Base-by-base conservation (phyloP, 2,797 vertebrate species). In the Danio tinwini region DNA sequence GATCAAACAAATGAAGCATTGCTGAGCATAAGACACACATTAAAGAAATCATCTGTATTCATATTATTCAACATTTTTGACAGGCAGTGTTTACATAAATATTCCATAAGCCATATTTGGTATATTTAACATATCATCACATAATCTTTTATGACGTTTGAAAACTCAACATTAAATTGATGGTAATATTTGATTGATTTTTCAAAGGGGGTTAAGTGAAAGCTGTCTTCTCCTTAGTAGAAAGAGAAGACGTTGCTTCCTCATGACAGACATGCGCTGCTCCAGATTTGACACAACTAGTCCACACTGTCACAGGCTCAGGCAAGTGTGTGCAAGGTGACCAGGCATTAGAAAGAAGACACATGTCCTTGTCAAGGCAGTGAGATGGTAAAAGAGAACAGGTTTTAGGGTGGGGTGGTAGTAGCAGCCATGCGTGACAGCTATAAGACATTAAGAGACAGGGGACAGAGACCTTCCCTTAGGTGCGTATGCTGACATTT, bases 331-430 rank as follows among this genome's bases (percentile, higher is more conserved):
- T 10, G 39, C 64, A 76, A 63, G 40, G 73, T 81, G 65, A 65
- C 73, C 67, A 5, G n/a, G 42, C 73, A 58, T 89, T 84, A 78
- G 81, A 59, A n/a, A 82, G 61, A 19, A 65, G 69, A 52, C 5
- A 52, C 62, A 65, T 61, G 68, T 71, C 47, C 39, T 72, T 79
- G 69, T 50, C 58, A 69, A 72, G 16, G 8, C 29, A 76, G 16
- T 42, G 50, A n/a, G 76, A 71, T 67, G 64, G 64, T 49, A 69
- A n/a, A 56, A 14, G 50, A 72, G 29, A 49, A 52, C 6, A 7
- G 50, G 19, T 29, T 29, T 29, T 29, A 29, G 29, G 29, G 29
- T 29, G 29, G 29, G 29, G 3, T 29, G 29, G 29, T 29, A 29
- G 29, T 29, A 29, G 29, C 19, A 70, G 21, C 62, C 53, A 67